A percentile compares a stretch with the other conserved stretches of the same genome.
phyloP scores from a whole-genome alignment of 2,797 vertebrate species.

The Aratinga solstitialis region DNA sequence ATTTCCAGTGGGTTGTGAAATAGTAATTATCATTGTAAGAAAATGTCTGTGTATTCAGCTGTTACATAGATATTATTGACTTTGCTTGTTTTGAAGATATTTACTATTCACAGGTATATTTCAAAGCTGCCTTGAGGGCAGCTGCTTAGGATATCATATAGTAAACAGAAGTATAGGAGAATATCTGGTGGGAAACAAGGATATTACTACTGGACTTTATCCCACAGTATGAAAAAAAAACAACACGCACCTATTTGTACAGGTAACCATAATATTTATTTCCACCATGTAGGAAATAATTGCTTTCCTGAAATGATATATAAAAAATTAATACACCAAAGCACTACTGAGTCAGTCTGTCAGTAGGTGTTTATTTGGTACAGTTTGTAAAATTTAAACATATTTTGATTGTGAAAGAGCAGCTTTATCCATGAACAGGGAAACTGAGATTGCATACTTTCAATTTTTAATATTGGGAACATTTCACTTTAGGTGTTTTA shows the following conservation, averaged over 20 bases:
- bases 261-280: not conserved
- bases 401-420: not conserved
- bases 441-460: not conserved
- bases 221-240: not conserved
- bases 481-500: not conserved
- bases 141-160: not conserved
- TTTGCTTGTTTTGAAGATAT: not conserved
- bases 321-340: not conserved
- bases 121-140: not conserved
- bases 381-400: not conserved
- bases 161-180: not conserved
- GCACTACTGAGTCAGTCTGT: not conserved
- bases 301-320: not conserved
- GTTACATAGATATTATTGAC: not conserved
- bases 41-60: not conserved
- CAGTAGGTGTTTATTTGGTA: not conserved
- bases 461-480: not conserved
- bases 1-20: not conserved
- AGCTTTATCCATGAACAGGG: not conserved
- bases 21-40: fast-evolving
- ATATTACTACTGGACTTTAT: not conserved
- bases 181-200: not conserved
- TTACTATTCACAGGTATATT: not conserved
- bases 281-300: not conserved
- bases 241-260: not conserved